Conservation (phyloP, 2,113 vertebrate species). For the Psilopsiagon aurifrons region DNA sequence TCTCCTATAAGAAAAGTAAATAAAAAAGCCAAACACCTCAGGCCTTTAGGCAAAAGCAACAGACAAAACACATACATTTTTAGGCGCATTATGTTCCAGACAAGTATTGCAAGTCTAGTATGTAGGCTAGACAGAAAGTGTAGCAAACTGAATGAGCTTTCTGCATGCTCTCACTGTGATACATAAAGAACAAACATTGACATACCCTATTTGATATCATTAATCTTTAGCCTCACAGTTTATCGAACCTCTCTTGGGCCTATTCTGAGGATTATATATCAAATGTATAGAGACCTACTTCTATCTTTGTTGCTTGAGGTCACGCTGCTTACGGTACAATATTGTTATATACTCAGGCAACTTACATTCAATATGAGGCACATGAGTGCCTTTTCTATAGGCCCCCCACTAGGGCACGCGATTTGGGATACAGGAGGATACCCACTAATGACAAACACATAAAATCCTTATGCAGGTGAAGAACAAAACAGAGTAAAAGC, state of each 20-base stretch:
- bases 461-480: background rate
- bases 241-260: background rate
- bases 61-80: background rate
- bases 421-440: background rate
- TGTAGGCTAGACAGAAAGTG: background rate
- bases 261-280: background rate
- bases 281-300: background rate
- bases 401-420: rapidly evolving
- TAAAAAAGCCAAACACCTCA: background rate
- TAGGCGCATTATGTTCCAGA: background rate
- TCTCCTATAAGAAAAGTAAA: background rate
- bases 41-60: background rate
- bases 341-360: background rate
- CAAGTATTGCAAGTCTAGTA: background rate
- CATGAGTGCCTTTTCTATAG: background rate
- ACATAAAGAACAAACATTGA: background rate
- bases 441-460: background rate
- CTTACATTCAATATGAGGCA: background rate
- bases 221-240: background rate
- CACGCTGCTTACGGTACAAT: background rate
- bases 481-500: background rate
- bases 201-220: background rate
- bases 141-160: background rate
- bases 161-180: background rate
- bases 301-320: background rate